These are phyloP conservation scores for Leiothrix lutea DNA, from an alignment of 2,113 vertebrate species.

Conservation along the genomic window DNA sequence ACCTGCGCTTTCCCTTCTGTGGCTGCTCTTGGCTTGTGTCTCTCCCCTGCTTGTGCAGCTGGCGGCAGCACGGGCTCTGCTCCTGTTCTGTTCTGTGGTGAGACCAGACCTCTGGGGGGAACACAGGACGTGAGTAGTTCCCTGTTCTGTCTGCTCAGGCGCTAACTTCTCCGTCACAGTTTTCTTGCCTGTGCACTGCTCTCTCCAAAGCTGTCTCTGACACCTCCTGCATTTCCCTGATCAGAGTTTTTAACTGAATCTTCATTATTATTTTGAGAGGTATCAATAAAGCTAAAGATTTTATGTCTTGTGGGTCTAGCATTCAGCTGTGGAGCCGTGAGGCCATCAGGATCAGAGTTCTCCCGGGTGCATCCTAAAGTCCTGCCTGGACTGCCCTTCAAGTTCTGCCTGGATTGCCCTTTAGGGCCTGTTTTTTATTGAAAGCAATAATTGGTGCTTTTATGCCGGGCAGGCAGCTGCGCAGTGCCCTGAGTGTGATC, in stretches of 20 bases:
- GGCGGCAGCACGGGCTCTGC: fast-evolving
- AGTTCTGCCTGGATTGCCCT: not conserved
- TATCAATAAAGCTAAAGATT: not conserved
- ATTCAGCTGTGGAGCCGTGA: not conserved
- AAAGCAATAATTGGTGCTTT: not conserved
- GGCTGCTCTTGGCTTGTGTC: not conserved
- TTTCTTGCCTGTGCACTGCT: not conserved
- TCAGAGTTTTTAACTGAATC: not conserved
- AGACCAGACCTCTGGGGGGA: not conserved
- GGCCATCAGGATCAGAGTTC: not conserved
- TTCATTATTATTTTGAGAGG: not conserved
- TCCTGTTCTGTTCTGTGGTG: fast-evolving
- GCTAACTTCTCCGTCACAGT: not conserved
- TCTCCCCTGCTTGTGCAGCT: not conserved
- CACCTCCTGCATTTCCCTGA: not conserved
- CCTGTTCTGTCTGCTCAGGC: not conserved
- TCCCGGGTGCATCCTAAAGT: not conserved
- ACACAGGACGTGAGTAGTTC: fast-evolving
- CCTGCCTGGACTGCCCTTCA: not conserved
- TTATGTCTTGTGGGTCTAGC: not conserved
- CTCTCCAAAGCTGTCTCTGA: not conserved
- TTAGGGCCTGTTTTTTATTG: not conserved
- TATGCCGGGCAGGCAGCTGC: not conserved
- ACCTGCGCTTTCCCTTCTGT: not conserved
- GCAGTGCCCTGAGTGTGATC: not conserved